Evolutionary conservation across 2,888 invertebrate genomes (phyloP).

Genomic region (Hedychridium roseum): DNA sequence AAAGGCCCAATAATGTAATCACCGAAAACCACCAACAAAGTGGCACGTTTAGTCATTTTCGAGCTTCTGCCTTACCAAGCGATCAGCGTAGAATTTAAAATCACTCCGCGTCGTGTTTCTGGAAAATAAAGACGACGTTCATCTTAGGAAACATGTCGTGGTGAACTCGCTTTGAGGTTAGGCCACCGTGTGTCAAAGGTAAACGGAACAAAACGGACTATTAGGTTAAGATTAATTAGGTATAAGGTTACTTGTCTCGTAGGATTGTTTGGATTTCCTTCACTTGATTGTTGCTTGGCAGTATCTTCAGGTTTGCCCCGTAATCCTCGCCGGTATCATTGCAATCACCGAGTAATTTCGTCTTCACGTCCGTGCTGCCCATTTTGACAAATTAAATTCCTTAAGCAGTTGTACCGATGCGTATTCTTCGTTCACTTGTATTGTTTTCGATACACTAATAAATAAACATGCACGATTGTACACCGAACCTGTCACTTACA

Average conservation of each 20-base stretch:
- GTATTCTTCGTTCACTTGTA: no score
- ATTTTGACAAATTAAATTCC: no score
- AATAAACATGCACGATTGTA: no score
- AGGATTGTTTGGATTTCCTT: slow-evolving; percentile 87
- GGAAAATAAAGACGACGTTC: slow-evolving; percentile 50
- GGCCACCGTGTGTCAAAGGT: not conserved
- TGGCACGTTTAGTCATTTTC: not conserved
- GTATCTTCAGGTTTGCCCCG: slow-evolving; percentile 75
- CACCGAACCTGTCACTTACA: no score
- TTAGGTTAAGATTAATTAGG: not conserved
- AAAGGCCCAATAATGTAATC: not conserved
- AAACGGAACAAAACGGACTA: not conserved
- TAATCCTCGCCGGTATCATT: slow-evolving; percentile 68
- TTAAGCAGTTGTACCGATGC: no score
- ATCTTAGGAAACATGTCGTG: not conserved
- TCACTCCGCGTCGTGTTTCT: slow-evolving; percentile 93
- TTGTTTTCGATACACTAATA: no score
- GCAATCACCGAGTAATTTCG: slow-evolving; percentile 47
- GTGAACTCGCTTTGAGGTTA: no score
- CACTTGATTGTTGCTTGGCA: slow-evolving; percentile 80
- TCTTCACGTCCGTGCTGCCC: slow-evolving; percentile 60
- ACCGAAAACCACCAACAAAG: not conserved
- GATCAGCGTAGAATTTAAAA: slow-evolving; percentile 98
- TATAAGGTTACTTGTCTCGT: slow-evolving; percentile 77
- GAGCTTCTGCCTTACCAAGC: slow-evolving; percentile 80